Evolutionary conservation across 1,140 invertebrate genomes (phyloP), one percentile per base, ranked within the genome.

Genomic region (Brachionus koreanus): DNA sequence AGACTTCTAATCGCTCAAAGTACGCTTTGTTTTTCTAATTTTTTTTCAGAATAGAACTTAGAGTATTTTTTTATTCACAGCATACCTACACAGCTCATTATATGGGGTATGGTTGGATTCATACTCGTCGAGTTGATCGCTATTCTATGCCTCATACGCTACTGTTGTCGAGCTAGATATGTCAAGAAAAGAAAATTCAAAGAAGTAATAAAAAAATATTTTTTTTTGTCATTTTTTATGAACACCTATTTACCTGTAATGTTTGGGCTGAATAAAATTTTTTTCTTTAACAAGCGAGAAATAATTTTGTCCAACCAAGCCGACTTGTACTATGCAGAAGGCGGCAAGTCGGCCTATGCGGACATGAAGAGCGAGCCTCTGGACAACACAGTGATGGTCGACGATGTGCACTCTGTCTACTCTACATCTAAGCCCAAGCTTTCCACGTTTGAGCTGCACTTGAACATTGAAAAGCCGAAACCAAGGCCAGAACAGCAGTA

Each of bases 91-190:
- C 76, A 79, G 35, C 33, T 79, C n/a, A 79, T 79, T 23, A 79
- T 79, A 61, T 79, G 76, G 76, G 76, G 76, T 42, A 79, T 79
- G 76, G 76, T 79, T 25, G 76, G 76, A 79, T 79, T 79, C 37
- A 79, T 79, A 37, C 35, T 79, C 16, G 39, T 79, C n/a, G 76
- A 79, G 35, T 49, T 79, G 33, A 33, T 79, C 49, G 76, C 76
- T 23, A 42, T 79, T 79, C 16, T 79, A 61, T 79, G 76, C 39
- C 49, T 79, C 23, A 10, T 79, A 39, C 76, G 76, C 49, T 79
- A 79, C 61, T 79, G 76, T 65, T 79, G 76, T 61, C 46, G 76
- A 65, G 49, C 76, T 57, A 49, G 61, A 37, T 65, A 42, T 65
- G 49, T 61, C n/a, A 79, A 65, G 19, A 57, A 65, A 61, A 57